Evolutionary conservation across 1,140 invertebrate species (phyloP), one percentile per base, ranked within the genome.

Genomic region (Cepaea nemoralis): DNA sequence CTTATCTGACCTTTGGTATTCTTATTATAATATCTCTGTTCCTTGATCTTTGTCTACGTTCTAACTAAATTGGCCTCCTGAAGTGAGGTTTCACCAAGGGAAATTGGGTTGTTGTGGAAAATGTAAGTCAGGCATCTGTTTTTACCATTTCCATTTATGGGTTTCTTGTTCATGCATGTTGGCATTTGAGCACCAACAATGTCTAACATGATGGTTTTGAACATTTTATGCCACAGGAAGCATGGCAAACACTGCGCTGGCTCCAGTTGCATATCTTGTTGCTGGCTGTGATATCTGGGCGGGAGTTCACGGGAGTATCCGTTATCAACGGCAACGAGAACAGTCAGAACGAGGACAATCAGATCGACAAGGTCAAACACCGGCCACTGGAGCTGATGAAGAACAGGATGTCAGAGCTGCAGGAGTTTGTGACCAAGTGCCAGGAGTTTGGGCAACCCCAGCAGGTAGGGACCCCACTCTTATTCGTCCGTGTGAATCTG

Each of bases 181-280:
- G n/a, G n/a, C n/a, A n/a, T n/a, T n/a, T n/a, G n/a, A n/a, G n/a
- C n/a, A n/a, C n/a, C n/a, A n/a, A n/a, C n/a, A n/a, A 16, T 37
- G n/a, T n/a, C n/a, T n/a, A n/a, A n/a, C n/a, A n/a, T 50, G 48
- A 27, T 55, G 27, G 22, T 19, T 27, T 3, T 48, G 37, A n/a
- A 70, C 79, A n/a, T 31, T 40, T 77, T 75, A 66, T 79, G 63
- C 59, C 37, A 19, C 75, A 91, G 89, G 87, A 89, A 85, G 85
- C 83, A 0, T 91, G 90, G 91, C 73, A 91, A 33, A 85, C 87
- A 67, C 67, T 89, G 27, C 82, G 90, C 14, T 88, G 89, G 74
- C 79, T 88, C 19, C 83, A 84, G 42, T 71, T 91, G 31, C 82
- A 90, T 48, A 85, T 88, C 33, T 59, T 91, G 35, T 85, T 87